Evolutionary conservation across 2,888 invertebrate species (phyloP).

Genomic region (Heliconius hortense): DNA sequence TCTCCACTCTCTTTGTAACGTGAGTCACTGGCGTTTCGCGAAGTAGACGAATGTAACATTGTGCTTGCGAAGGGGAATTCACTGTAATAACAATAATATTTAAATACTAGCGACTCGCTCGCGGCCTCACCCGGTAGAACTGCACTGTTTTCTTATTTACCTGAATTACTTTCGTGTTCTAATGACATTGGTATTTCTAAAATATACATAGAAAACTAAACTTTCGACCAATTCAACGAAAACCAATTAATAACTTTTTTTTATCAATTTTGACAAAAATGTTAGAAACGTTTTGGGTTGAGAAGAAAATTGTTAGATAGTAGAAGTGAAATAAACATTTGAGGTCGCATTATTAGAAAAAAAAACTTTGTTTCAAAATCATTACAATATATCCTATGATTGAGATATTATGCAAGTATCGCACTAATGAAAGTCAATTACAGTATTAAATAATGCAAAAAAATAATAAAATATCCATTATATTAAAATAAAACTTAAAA

Average conservation of each 20-base stretch:
- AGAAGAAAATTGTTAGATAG: no score
- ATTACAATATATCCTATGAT: background rate
- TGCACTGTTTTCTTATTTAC: no score
- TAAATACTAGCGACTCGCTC: background rate
- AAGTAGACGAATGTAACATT: background rate
- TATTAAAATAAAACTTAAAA: background rate
- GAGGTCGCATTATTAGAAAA: background rate
- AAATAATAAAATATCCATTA: no score
- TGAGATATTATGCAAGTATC: background rate
- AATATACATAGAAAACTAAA: no score
- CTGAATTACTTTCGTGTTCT: no score
- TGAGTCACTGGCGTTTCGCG: conserved; percentile 1
- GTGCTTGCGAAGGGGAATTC: conserved; percentile 2
- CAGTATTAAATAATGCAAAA: background rate
- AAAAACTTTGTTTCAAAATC: background rate
- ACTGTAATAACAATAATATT: background rate
- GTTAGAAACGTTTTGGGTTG: no score
- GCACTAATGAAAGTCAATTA: background rate
- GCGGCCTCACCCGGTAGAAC: no score
- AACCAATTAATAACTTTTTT: no score
- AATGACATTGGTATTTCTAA: no score
- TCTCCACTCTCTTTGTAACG: background rate
- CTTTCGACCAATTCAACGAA: no score
- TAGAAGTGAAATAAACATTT: no score
- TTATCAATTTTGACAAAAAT: no score